These are phyloP conservation scores for Oncorhynchus mykiss DNA, from an alignment of 2,113 vertebrate genomes.

Conservation along the genomic window DNA sequence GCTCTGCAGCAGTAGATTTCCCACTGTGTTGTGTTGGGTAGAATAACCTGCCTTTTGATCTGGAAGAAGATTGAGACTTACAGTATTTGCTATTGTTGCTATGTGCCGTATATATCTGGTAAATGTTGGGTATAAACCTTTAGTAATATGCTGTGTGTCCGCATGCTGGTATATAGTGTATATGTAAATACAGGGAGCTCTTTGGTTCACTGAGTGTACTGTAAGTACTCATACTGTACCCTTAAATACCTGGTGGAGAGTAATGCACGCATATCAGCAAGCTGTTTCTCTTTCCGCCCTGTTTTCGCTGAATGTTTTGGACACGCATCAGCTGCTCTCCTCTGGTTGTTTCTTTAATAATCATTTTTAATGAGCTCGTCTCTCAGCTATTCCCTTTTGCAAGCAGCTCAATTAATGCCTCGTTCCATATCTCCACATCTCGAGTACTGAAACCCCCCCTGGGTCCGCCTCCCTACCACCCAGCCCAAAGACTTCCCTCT, in stretches of 20 bases:
- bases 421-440: slow-evolving; percentile 63
- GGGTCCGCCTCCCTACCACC: slow-evolving; percentile 20
- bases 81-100: too few species aligned
- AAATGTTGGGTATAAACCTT: too few species aligned
- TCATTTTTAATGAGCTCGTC: slow-evolving; percentile 80
- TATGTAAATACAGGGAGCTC: too few species aligned
- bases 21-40: background rate
- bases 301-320: slow-evolving; percentile 35
- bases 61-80: too few species aligned
- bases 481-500: background rate
- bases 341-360: slow-evolving; percentile 77
- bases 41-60: background rate
- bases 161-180: too few species aligned
- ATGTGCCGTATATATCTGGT: too few species aligned
- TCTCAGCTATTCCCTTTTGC: slow-evolving; percentile 59
- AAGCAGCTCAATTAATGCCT: slow-evolving; percentile 73
- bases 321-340: slow-evolving; percentile 39
- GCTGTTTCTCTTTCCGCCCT: too few species aligned
- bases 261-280: too few species aligned
- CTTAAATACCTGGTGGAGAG: too few species aligned
- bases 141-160: too few species aligned
- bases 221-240: too few species aligned
- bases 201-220: too few species aligned
- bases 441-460: slow-evolving; percentile 44
- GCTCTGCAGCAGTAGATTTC: background rate